phyloP scores from a whole-genome alignment of 2,113 vertebrate genomes.

The Carollia perspicillata region DNA sequence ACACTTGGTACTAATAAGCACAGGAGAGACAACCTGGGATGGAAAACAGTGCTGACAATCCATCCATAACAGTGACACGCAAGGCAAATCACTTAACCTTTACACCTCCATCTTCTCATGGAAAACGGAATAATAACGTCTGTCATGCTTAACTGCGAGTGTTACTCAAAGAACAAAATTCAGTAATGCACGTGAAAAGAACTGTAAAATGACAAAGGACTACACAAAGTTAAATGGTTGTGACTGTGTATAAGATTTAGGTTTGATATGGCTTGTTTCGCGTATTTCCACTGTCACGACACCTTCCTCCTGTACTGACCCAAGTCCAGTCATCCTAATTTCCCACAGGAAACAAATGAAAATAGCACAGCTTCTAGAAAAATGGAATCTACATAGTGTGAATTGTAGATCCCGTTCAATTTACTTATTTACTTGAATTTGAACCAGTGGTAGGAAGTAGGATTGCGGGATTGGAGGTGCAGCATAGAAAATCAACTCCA shows the following conservation, averaged over 20 bases:
- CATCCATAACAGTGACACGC: not conserved
- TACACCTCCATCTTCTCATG: not conserved
- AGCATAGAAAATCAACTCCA: constrained; percentile 21
- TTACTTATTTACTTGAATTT: constrained; percentile 6
- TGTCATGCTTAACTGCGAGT: not conserved
- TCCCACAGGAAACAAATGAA: not conserved
- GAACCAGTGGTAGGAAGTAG: not conserved
- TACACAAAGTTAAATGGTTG: not conserved
- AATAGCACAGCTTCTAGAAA: not conserved
- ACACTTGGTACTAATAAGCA: not conserved
- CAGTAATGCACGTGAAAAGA: not conserved
- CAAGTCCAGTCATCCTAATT: not conserved
- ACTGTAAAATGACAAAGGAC: not conserved
- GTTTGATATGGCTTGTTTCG: not conserved
- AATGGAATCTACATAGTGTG: not conserved
- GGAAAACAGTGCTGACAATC: not conserved
- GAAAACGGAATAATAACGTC: not conserved
- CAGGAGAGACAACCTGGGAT: not conserved
- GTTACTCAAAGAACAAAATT: not conserved
- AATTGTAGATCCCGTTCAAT: not conserved
- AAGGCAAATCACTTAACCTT: not conserved
- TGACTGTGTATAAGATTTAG: not conserved
- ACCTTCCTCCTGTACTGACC: not conserved
- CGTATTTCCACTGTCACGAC: not conserved
- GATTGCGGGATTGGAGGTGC: not conserved